Evolutionary conservation across 2,888 invertebrate species (phyloP).

Genomic region (Molanna angustata): DNA sequence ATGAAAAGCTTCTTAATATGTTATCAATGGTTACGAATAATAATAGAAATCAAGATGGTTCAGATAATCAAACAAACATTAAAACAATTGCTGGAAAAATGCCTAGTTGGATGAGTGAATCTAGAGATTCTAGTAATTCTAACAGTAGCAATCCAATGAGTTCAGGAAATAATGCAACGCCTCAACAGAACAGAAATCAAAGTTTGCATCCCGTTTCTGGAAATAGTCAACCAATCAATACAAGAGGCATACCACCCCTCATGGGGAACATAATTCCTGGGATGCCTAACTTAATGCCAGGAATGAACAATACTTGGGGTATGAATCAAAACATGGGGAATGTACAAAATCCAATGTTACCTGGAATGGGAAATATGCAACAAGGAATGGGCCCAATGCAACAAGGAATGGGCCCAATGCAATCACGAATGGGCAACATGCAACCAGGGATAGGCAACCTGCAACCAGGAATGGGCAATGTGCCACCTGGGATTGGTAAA

Average conservation of each 20-base stretch:
- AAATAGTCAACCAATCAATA: not conserved
- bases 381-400: not conserved
- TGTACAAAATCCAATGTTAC: not conserved
- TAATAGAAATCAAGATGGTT: conserved; percentile 3
- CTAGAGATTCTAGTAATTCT: not conserved
- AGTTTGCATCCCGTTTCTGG: not conserved
- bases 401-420: not conserved
- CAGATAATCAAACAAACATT: not conserved
- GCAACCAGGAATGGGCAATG: conserved; percentile 42
- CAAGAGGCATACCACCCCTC: not conserved
- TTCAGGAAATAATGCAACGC: no score
- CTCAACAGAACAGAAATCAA: not conserved
- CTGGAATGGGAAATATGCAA: not conserved
- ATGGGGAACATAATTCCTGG: not conserved
- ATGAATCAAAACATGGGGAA: not conserved
- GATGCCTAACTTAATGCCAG: not conserved
- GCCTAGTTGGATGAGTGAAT: not conserved
- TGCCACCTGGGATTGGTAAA: conserved; percentile 37
- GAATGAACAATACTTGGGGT: not conserved
- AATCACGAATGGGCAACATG: not conserved
- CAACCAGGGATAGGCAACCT: conserved; percentile 22
- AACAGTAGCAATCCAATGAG: no score
- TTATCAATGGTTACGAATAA: conserved; percentile 43
- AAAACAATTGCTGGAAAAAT: not conserved
- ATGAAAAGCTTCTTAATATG: conserved; percentile 62